A percentile compares a stretch with the other conserved stretches of the same genome.
phyloP scores from a whole-genome alignment of 2,797 vertebrate genomes.

The Diplodus sargus region DNA sequence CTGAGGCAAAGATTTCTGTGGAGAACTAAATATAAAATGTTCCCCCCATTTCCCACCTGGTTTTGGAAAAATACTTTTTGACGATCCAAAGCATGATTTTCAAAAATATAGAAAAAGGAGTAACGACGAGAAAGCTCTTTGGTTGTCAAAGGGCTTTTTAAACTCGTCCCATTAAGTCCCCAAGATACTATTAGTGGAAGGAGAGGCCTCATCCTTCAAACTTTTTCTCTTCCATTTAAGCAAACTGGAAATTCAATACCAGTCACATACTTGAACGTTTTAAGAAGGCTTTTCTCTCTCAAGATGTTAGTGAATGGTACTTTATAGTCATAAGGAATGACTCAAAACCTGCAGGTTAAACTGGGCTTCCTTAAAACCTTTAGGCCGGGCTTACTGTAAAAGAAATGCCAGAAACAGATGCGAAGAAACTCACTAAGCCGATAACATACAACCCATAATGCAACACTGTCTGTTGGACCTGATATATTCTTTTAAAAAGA shows the following conservation, averaged over 20 bases:
- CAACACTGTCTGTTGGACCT: background rate
- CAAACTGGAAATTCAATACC: background rate
- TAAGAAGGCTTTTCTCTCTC: background rate
- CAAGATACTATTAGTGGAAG: background rate
- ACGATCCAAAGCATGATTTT: background rate
- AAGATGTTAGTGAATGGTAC: too few relatives aligned
- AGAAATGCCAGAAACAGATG: background rate
- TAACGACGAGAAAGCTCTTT: too few relatives aligned
- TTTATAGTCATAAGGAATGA: background rate
- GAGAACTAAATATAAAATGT: background rate
- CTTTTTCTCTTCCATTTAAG: background rate
- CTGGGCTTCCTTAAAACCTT: background rate
- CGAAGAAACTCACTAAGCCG: background rate
- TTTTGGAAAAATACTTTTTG: background rate
- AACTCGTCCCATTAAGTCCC: background rate
- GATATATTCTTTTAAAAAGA: background rate
- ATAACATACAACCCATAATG: background rate
- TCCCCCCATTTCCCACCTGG: background rate
- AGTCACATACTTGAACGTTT: background rate
- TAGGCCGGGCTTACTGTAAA: background rate
- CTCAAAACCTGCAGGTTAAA: background rate
- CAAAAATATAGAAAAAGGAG: too few relatives aligned
- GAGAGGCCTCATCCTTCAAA: background rate
- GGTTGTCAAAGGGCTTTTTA: background rate
- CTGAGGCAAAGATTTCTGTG: background rate